Evolutionary conservation across 2,888 invertebrate species (phyloP), one percentile per base, ranked within the genome.

Genomic region (Mythimna pallens): DNA sequence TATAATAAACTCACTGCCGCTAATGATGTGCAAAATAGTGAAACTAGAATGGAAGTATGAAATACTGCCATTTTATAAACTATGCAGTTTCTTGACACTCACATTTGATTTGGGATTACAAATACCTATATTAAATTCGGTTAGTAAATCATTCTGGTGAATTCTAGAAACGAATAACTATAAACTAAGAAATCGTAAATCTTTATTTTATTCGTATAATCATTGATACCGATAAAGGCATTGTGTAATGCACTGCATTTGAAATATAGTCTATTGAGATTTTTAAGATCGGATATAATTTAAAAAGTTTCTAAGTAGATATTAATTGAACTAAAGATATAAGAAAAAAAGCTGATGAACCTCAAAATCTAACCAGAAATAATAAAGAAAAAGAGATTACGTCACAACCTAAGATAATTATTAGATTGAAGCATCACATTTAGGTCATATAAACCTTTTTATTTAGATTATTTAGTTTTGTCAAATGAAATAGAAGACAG

Each of bases 1-100:
- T 43, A 62, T 52, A 58, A 65, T n/a, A 59, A 78, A 81, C 80
- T 81, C 73, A 85, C 83, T 66, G 86, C 84, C n/a, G 67, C 59
- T 54, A 77, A 67, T 55, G 65, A 62, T 9, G 67, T 54, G 55
- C 47, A 79, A 61, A 77, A 63, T n/a, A 83, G 2, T 62, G 72
- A 66, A 20, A 72, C 14, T 43, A 82, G 14, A 34, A 73, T 40
- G 34, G 34, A 50, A 22, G 67, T 36, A 61, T 14, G 22, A n/a
- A 72, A 43, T 65, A 63, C 63, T 72, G 58, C 64, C 82, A 85
- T 85, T 75, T 70, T 73, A 66, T 9, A 63, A 67, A 52, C 57
- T 50, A 54, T 43, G 14, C 52, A 34, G 22, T 69, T 64, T 61
- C 30, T 72, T 62, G 43, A 40, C 50, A 65, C 43, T 52, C 36